Base-by-base conservation (phyloP, 2,888 invertebrate genomes). In the Hyposoter dolosus region DNA sequence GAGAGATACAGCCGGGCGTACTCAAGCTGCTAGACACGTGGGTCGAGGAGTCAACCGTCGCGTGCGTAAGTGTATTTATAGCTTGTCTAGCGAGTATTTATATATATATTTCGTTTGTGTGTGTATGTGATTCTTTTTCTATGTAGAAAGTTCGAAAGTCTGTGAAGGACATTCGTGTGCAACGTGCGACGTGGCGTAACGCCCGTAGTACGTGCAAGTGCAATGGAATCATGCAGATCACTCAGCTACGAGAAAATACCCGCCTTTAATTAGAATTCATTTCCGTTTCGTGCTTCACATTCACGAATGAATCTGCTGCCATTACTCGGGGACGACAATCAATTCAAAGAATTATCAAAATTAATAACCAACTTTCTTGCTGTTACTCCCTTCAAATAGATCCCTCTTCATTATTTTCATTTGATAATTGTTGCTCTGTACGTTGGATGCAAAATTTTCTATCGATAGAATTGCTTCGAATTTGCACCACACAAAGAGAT, bases 21-120 rank as follows among this genome's bases (percentile, higher is more conserved):
- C 89, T 89, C 91, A 91, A 91, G 90, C 91, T 91, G 92, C 88
- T 91, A 89, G 90, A 90, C 92, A 92, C 92, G 92, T 92, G 92
- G 92, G 90, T 90, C 89, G 90, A 89, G 89, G 89, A 89, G 89
- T 90, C 90, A 89, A 80, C 60, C 85, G 88, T 91, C 91, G 90
- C 90, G 90, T 90, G 89, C 91, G 90, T 89, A 91, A 90, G 85
- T 86, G 90, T 92, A 92, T 92, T 92, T 92, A 92, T 92, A 90
- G 91, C 90, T 90, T 83, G 83, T 87, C 89, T 83, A 83, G 85
- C 82, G 75, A 68, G 69, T 68, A 53, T 28, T 66, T 40, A 69
- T 63, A 53, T 50, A 65, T 19, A 28, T n/a, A 53, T 53, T n/a
- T 12, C 19, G 19, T 66, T 3, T 6, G 10, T n/a, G 10, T 4